Evolutionary conservation across 2,888 invertebrate genomes (phyloP), one percentile per base, ranked within the genome.

Genomic region (Allygus modestus): DNA sequence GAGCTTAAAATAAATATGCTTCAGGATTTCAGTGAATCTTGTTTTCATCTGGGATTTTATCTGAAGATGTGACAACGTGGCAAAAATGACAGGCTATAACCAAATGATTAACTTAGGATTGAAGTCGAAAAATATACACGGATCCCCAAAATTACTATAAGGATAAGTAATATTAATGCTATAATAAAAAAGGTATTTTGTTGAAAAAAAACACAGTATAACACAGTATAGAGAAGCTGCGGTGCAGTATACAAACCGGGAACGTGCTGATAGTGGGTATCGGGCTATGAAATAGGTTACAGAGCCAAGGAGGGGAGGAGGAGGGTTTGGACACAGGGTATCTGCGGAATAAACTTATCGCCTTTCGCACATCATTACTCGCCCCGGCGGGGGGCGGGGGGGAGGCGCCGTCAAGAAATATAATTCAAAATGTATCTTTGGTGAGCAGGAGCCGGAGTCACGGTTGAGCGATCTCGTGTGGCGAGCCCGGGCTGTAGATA

Each of bases 271-370:
- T 77, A 77, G n/a, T 0, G 77, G 77, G 46, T 77, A 77, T 51
- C 51, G 17, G 43, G 43, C 20, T 77, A 77, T 77, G 41, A 77
- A 77, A 77, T 77, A 51, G 77, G 77, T 77, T 77, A 77, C 77
- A 77, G 41, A 28, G 46, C 46, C 73, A 28, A 15, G 58, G 23
- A 28, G 65, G 65, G 28, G 58, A 7, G 51, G 58, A 20, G 65
- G 65, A n/a, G 28, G 69, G 43, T 43, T 43, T 77, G 77, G 77
- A 77, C 77, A 77, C 41, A 15, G 77, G 46, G 77, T 77, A 77
- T 77, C 77, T 71, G 46, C 51, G 77, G 77, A 77, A 77, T 77
- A 77, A 77, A 77, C 77, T 77, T 77, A 77, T 77, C 77, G 43
- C 77, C 46, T 43, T 77, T 77, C 77, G 77, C 77, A 77, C 77